Evolutionary conservation across 92 coral and sea anemone species (phyloP).

Genomic region (Pocillopora meandrina): DNA sequence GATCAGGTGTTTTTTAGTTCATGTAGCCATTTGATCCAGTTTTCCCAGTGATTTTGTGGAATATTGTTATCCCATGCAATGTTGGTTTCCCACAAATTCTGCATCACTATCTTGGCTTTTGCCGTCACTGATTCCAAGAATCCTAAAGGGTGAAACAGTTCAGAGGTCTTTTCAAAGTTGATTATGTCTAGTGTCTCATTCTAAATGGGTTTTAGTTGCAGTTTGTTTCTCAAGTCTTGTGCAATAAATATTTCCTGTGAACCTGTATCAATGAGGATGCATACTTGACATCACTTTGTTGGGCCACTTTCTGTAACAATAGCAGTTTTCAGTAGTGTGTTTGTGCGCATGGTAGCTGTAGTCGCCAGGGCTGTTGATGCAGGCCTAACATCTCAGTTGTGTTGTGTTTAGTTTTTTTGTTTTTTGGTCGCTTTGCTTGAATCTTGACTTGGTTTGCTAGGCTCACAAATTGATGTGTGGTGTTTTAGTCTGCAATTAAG

Average conservation of each 20-base stretch:
- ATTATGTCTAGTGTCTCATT: constrained; percentile 48
- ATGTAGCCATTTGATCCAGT: constrained; percentile 40
- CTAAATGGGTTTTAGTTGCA: constrained; percentile 13
- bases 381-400: no score
- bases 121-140: constrained; percentile 26
- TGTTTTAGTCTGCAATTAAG: no score
- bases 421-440: no score
- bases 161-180: constrained; percentile 54
- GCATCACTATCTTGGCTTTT: constrained; percentile 38
- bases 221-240: constrained; percentile 46
- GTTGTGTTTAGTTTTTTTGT: no score
- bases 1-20: constrained; percentile 22
- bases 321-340: background rate
- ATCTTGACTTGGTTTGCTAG: no score
- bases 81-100: constrained; percentile 40
- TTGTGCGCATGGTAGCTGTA: no score
- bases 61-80: constrained; percentile 29
- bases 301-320: constrained; percentile 45
- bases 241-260: constrained; percentile 40
- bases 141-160: constrained; percentile 22
- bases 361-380: no score
- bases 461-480: no score
- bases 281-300: constrained; percentile 40
- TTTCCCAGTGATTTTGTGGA: constrained; percentile 26
- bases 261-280: constrained; percentile 12